Base-by-base conservation (phyloP, 1,140 invertebrate species). In the Pseudobourletiella spinata region DNA sequence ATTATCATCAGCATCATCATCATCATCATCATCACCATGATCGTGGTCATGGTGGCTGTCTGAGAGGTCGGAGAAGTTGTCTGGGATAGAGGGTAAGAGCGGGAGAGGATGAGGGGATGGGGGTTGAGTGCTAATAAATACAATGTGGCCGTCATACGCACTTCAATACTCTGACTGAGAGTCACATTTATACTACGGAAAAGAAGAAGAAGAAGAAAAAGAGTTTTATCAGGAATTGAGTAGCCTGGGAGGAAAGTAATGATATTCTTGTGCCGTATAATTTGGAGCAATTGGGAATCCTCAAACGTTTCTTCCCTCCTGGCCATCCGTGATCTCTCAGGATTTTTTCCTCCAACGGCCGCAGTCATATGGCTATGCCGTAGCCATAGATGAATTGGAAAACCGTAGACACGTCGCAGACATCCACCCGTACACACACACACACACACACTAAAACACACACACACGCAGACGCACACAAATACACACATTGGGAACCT, bases 271-370 rank as follows among this genome's bases (percentile, higher is more conserved):
- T 59, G 55, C 57, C 48, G 46, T 61, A 29, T 65, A 65, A 65
- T 65, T 65, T 65, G 50, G 54, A 65, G 55, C 64, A 65, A 65
- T 65, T 65, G 54, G 51, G 59, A 61, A 57, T 57, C 61, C 63
- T 65, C 44, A 65, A 65, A 65, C 55, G 59, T 44, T 65, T 65
- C 64, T 39, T 61, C 48, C 64, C 64, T 65, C 52, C 46, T 52
- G 64, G 64, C 59, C 30, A 42, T 57, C 52, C 42, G 59, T 56
- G 28, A 39, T 59, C 57, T 28, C n/a, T 57, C n/a, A n/a, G n/a
- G n/a, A 57, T 42, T 42, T 57, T 43, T 57, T 57, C 30, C 44
- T 56, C 29, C 39, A n/a, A n/a, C 18, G 46, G 8, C 24, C 4
- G 16, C 20, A 20, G n/a, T 11, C 24, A 48, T n/a, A 42, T 42